phyloP scores from a whole-genome alignment of 2,113 vertebrate species.

The Mesocricetus auratus region DNA sequence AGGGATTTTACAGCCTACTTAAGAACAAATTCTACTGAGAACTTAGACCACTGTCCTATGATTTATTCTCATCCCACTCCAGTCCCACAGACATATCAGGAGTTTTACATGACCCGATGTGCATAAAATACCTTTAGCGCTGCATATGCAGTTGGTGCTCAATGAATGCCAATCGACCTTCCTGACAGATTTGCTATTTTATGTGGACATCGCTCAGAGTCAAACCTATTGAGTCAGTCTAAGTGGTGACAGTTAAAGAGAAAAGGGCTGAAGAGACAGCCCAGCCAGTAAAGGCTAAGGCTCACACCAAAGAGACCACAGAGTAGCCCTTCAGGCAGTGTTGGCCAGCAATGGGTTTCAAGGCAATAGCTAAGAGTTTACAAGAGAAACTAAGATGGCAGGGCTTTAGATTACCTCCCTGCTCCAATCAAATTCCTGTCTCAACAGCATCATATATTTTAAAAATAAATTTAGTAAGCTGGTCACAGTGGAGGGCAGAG shows the following conservation, averaged over 20 bases:
- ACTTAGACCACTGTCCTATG: not conserved
- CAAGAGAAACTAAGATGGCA: not conserved
- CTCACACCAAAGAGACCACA: not conserved
- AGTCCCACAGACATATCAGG: not conserved
- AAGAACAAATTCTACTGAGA: not conserved
- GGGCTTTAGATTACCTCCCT: not conserved
- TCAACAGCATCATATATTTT: not conserved
- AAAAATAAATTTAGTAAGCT: not conserved
- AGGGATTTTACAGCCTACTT: not conserved
- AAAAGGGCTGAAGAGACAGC: not conserved
- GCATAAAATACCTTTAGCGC: not conserved
- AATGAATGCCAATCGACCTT: constrained; percentile 13
- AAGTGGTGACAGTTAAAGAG: not conserved
- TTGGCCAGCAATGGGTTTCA: not conserved
- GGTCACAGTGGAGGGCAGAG: not conserved
- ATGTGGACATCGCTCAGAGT: not conserved
- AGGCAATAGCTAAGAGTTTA: not conserved
- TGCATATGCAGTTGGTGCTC: not conserved
- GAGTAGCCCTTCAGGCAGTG: not conserved
- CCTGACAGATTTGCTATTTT: not conserved
- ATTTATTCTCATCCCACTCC: not conserved
- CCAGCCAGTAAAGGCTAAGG: not conserved
- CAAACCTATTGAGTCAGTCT: not conserved
- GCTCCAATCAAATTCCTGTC: not conserved
- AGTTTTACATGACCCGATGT: not conserved